A percentile compares a stretch with the other conserved stretches of the same genome.
phyloP scores from a whole-genome alignment of 2,113 vertebrate species.

The Herpetotheres cachinnans region DNA sequence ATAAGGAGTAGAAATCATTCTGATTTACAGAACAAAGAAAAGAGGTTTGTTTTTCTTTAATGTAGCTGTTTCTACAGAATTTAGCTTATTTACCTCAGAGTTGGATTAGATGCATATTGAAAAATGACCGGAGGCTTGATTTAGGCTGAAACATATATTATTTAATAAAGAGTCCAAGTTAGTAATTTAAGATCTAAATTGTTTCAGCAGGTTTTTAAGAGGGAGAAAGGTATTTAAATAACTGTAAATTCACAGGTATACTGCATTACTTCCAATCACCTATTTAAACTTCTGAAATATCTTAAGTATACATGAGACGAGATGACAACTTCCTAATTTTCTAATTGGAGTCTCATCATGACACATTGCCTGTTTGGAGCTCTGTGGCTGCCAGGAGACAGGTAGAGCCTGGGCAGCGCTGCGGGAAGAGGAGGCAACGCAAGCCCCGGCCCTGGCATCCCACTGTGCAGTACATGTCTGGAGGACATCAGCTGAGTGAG shows the following conservation, averaged over 20 bases:
- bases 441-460: rapidly evolving
- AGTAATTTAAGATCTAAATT: background rate
- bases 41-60: background rate
- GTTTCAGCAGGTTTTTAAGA: background rate
- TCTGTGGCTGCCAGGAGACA: background rate
- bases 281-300: background rate
- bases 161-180: background rate
- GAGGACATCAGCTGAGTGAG: background rate
- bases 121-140: background rate
- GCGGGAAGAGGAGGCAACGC: background rate
- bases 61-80: background rate
- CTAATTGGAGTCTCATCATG: background rate
- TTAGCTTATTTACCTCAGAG: background rate
- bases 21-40: background rate
- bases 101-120: background rate
- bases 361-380: background rate
- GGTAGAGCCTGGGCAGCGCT: background rate
- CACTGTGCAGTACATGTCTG: rapidly evolving
- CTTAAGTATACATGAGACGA: background rate
- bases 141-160: background rate
- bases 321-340: background rate
- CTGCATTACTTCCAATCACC: background rate
- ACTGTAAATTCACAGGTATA: background rate
- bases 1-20: background rate
- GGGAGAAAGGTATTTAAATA: background rate